Evolutionary conservation across 1,140 invertebrate species (phyloP).

Genomic region (Hormaphis cornu): DNA sequence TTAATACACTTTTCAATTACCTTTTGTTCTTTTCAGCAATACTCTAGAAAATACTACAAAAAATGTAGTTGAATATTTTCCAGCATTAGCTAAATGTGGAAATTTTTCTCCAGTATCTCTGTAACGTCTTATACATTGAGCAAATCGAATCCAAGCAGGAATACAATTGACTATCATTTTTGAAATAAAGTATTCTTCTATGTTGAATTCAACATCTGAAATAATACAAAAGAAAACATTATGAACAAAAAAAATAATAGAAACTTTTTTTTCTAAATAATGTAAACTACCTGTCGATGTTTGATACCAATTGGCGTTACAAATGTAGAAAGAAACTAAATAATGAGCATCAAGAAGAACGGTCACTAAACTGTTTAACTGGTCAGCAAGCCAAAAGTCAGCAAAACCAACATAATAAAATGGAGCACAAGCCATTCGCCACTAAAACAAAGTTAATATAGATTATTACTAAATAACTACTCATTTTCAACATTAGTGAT

Average conservation of each 20-base stretch:
- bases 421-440: constrained; percentile 65
- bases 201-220: constrained; percentile 21
- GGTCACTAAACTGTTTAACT: constrained; percentile 69
- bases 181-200: constrained; percentile 23
- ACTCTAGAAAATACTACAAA: constrained; percentile 60
- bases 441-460: constrained; percentile 41
- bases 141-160: constrained; percentile 78
- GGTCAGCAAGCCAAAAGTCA: constrained; percentile 90
- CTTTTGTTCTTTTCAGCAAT: constrained; percentile 39
- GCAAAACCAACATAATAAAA: constrained; percentile 80
- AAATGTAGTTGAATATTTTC: constrained; percentile 74
- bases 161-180: constrained; percentile 55
- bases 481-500: background rate
- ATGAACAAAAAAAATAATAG: background rate
- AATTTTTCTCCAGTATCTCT: constrained; percentile 52
- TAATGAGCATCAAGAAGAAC: constrained; percentile 74
- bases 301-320: constrained; percentile 45
- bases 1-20: constrained; percentile 20
- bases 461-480: background rate
- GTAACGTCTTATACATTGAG: constrained; percentile 75
- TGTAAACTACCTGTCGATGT: constrained; percentile 39
- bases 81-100: constrained; percentile 68
- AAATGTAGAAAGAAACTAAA: constrained; percentile 55
- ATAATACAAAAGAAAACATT: background rate
- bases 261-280: background rate